phyloP scores from a whole-genome alignment of 1,140 invertebrate species.

The Halictus rubicundus region DNA sequence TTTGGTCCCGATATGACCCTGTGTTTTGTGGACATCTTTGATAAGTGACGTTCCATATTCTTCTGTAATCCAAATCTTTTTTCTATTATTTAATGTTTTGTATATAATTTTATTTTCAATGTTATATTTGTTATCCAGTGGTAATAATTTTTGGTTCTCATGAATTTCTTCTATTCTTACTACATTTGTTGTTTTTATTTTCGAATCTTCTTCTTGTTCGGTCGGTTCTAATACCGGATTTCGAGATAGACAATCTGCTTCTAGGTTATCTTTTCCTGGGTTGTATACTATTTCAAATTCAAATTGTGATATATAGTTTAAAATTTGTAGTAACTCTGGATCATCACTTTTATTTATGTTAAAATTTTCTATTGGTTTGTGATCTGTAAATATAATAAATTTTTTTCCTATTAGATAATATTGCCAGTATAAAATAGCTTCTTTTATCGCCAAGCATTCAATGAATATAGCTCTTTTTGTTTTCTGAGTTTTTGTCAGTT shows the following conservation, averaged over 20 bases:
- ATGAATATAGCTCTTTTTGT: conserved; percentile 38
- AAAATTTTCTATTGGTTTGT: conserved; percentile 35
- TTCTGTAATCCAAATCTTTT: conserved; percentile 40
- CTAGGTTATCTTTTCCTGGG: conserved; percentile 24
- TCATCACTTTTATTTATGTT: conserved; percentile 27
- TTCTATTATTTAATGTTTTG: conserved; percentile 34
- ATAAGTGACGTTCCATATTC: conserved; percentile 23
- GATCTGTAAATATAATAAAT: too few relatives aligned
- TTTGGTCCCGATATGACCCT: conserved; percentile 26
- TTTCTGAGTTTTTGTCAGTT: conserved; percentile 28
- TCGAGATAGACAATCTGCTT: conserved; percentile 28
- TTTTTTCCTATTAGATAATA: conserved; percentile 36
- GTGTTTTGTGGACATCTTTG: neutral
- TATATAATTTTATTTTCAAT: conserved; percentile 19
- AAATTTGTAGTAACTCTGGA: conserved; percentile 6
- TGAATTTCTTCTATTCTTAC: conserved; percentile 16
- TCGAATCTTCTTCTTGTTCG: neutral
- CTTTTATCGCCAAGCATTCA: conserved; percentile 39
- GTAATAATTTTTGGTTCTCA: conserved; percentile 13
- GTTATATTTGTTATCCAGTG: conserved; percentile 5
- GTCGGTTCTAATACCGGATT: conserved; percentile 22
- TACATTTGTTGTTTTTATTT: conserved; percentile 5
- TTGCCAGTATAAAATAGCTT: conserved; percentile 46
- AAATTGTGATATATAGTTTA: conserved; percentile 38
- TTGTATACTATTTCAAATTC: conserved; percentile 31